These are phyloP conservation scores for Temnothorax curvispinosus DNA, from an alignment of 1,140 invertebrate species.

Conservation along the genomic window DNA sequence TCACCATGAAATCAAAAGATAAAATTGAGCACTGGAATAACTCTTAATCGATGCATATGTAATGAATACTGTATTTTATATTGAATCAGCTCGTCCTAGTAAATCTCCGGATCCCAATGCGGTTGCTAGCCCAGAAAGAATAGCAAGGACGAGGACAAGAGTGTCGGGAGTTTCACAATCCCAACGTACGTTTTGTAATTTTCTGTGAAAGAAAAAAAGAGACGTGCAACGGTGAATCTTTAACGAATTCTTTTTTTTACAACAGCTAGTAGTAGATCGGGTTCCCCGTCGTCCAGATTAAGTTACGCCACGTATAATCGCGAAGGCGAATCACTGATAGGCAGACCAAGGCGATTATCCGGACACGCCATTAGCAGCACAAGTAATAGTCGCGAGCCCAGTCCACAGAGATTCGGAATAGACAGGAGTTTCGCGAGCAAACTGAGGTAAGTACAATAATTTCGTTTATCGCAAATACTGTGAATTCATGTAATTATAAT, in stretches of 20 bases:
- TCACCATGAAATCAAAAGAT: neutral
- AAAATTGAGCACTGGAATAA: neutral
- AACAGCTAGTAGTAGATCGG: constrained; percentile 93
- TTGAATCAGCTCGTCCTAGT: constrained; percentile 87
- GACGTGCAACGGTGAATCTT: neutral
- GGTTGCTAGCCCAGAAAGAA: constrained; percentile 88
- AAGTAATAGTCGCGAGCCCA: constrained; percentile 88
- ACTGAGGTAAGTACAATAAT: constrained; percentile 74
- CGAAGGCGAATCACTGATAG: constrained; percentile 81
- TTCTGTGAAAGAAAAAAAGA: neutral
- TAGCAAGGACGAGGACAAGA: constrained; percentile 88
- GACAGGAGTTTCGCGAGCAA: constrained; percentile 80
- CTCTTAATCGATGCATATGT: neutral
- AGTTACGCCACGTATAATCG: constrained; percentile 89
- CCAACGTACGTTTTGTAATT: constrained; percentile 90
- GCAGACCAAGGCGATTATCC: constrained; percentile 80
- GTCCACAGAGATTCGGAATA: constrained; percentile 87
- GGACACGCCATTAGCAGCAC: constrained; percentile 82
- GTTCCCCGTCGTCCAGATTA: constrained; percentile 93
- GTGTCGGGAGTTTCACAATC: constrained; percentile 93
- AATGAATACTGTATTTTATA: neutral
- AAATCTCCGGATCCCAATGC: constrained; percentile 86
- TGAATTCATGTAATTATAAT: neutral
- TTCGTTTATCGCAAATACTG: neutral
- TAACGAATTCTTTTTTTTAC: constrained; percentile 3